phyloP scores from a whole-genome alignment of 2,888 invertebrate species.

The Sesia apiformis region DNA sequence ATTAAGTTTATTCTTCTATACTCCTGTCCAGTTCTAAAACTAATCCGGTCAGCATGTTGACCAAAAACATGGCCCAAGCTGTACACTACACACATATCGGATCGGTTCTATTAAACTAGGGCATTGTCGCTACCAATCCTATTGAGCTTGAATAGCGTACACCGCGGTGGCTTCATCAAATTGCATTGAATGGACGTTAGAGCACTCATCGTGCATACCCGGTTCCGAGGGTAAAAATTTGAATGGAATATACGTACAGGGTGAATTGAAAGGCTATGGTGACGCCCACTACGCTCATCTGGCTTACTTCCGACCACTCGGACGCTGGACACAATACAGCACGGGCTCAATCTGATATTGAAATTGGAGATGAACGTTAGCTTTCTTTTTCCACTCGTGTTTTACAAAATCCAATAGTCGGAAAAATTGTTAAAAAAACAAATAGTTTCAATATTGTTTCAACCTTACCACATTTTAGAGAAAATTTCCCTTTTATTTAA shows the following conservation, averaged over 20 bases:
- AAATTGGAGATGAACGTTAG: constrained; percentile 49
- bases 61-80: constrained; percentile 1
- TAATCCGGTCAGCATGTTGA: not conserved
- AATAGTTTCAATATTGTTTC: constrained; percentile 16
- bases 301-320: constrained; percentile 59
- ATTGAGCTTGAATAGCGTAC: constrained; percentile 54
- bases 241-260: constrained; percentile 58
- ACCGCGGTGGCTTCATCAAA: constrained; percentile 65
- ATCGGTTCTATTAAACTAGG: constrained; percentile 57
- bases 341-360: constrained; percentile 58
- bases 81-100: constrained; percentile 27
- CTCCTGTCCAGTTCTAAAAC: not conserved
- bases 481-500: constrained; percentile 27
- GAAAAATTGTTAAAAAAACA: constrained; percentile 1
- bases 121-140: constrained; percentile 61
- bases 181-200: constrained; percentile 67
- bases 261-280: constrained; percentile 34
- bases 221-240: constrained; percentile 66
- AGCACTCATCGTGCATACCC: constrained; percentile 59
- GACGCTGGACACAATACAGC: constrained; percentile 51
- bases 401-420: not conserved
- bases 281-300: constrained; percentile 38
- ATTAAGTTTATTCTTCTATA: too few species aligned
- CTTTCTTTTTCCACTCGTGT: not conserved
- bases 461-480: constrained; percentile 1